phyloP scores from a whole-genome alignment of 2,113 vertebrate genomes.

The Pelodiscus sinensis region DNA sequence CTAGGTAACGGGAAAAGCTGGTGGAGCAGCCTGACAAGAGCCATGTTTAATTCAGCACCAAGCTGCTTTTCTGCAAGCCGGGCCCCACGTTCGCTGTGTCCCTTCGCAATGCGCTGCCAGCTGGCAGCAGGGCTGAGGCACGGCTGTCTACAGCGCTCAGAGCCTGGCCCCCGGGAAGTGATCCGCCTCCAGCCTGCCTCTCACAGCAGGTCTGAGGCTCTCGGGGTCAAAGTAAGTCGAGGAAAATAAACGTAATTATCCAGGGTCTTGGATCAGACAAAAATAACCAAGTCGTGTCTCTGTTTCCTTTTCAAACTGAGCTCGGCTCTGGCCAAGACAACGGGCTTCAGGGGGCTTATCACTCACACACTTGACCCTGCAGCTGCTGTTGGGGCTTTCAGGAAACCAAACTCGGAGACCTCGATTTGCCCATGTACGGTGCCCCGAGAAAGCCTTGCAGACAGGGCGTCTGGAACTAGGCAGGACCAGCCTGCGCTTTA shows the following conservation, averaged over 20 bases:
- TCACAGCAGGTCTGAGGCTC: not conserved
- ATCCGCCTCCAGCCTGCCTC: not conserved
- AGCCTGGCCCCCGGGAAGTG: not conserved
- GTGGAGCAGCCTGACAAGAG: slow-evolving; percentile 36
- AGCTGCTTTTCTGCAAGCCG: slow-evolving; percentile 36
- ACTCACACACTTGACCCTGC: not conserved
- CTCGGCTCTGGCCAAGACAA: not conserved
- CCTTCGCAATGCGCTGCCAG: too few relatives aligned
- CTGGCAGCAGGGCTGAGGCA: not conserved
- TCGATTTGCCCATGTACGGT: not conserved
- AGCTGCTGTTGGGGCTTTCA: slow-evolving; percentile 33
- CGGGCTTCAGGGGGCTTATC: not conserved
- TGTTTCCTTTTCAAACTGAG: accelerated
- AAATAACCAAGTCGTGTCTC: not conserved
- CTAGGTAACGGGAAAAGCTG: slow-evolving; percentile 49
- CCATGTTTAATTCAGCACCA: not conserved
- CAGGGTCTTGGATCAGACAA: not conserved
- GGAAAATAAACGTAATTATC: not conserved
- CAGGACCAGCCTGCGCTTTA: not conserved
- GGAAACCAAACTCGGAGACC: not conserved
- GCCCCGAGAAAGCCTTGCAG: not conserved
- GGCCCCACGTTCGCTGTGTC: not conserved
- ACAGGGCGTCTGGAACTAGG: not conserved
- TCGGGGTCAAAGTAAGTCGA: not conserved
- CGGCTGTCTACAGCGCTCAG: not conserved